A percentile compares a stretch with the other conserved stretches of the same genome.
phyloP scores from a whole-genome alignment of 2,113 vertebrate species.

The Larimichthys crocea region DNA sequence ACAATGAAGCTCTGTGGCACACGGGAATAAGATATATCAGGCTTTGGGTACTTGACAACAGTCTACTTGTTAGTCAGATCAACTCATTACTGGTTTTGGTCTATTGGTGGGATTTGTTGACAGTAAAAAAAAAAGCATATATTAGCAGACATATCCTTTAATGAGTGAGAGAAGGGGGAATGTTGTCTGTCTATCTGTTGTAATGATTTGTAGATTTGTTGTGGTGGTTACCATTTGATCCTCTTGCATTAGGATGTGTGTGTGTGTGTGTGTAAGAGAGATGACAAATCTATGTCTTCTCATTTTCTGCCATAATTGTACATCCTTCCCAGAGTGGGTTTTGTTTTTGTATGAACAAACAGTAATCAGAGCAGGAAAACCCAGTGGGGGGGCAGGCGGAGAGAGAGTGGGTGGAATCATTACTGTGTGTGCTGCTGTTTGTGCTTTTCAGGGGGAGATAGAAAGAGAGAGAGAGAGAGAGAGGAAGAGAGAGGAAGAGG shows the following conservation, averaged over 20 bases:
- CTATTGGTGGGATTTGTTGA: conserved; percentile 17
- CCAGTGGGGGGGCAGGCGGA: conserved; percentile 54
- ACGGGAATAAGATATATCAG: neutral
- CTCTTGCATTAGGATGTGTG: neutral
- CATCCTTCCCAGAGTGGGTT: conserved; percentile 55
- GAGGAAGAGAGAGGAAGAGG: neutral
- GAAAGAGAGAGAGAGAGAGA: neutral
- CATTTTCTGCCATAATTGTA: conserved; percentile 50
- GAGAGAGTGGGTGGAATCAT: conserved; percentile 60
- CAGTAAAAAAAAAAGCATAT: neutral
- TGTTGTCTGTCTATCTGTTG: conserved; percentile 1
- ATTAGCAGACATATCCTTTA: neutral
- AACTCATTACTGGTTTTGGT: neutral
- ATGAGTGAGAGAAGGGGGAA: neutral
- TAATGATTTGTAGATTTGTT: conserved; percentile 2
- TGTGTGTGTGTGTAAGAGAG: neutral
- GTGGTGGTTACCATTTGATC: conserved; percentile 36
- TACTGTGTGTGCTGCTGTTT: conserved; percentile 44
- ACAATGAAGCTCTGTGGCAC: neutral
- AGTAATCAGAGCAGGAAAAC: conserved; percentile 73
- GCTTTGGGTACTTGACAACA: neutral
- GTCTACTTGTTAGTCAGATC: neutral
- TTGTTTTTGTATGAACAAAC: conserved; percentile 71
- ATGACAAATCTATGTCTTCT: conserved; percentile 40
- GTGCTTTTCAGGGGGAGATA: conserved; percentile 35